Evolutionary conservation across 2,888 invertebrate species (phyloP).

Genomic region (Chrysomela aeneicollis): DNA sequence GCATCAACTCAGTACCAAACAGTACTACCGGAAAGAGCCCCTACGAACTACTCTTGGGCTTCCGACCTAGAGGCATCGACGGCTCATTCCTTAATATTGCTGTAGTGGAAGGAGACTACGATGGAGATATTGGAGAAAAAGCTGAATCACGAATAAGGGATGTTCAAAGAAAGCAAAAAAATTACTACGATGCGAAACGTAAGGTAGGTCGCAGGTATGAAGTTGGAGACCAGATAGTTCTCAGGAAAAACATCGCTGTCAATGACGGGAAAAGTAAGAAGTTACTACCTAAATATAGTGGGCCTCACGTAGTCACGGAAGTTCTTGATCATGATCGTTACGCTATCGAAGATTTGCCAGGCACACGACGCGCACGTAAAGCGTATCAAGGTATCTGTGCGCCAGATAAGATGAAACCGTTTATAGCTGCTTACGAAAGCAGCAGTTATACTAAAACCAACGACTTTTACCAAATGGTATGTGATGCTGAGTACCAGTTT

Average conservation of each 20-base stretch:
- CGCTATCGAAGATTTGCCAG: conserved; percentile 28
- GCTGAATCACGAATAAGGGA: conserved; percentile 5
- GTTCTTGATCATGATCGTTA: conserved; percentile 32
- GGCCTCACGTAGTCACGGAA: conserved; percentile 29
- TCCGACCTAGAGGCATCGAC: not conserved
- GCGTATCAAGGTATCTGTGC: conserved; percentile 25
- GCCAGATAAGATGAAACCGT: conserved; percentile 28
- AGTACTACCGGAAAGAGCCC: conserved; percentile 33
- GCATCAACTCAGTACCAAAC: conserved; percentile 27
- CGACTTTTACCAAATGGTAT: conserved; percentile 1
- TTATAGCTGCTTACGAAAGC: not conserved
- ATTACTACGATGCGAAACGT: conserved; percentile 19
- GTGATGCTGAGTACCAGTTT: conserved; percentile 13
- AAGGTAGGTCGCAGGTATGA: conserved; percentile 7
- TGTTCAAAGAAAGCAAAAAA: conserved; percentile 21
- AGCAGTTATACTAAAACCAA: conserved; percentile 5
- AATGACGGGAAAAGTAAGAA: conserved; percentile 32
- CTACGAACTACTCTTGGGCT: conserved; percentile 32
- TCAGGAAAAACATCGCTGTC: conserved; percentile 13
- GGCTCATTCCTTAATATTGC: not conserved
- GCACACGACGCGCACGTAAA: conserved; percentile 19
- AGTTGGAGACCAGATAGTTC: conserved; percentile 13
- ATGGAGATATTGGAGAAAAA: conserved; percentile 8
- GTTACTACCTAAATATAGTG: conserved; percentile 29
- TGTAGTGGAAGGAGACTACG: not conserved